Evolutionary conservation across 2,797 vertebrate genomes (phyloP).

Genomic region (Oceanodroma leucorhoa): DNA sequence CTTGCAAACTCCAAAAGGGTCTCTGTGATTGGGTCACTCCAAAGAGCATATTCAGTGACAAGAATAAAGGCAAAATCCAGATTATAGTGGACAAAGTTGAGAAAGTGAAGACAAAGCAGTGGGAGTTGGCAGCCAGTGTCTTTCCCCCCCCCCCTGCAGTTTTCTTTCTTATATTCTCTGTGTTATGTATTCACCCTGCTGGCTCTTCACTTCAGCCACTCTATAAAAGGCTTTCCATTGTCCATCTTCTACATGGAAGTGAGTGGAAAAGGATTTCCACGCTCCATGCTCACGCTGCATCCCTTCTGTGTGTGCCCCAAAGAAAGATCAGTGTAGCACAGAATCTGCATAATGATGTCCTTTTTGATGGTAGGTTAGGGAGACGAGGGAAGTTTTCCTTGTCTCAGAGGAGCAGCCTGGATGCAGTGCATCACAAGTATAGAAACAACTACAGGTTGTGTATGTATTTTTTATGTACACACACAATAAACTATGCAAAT

Average conservation of each 20-base stretch:
- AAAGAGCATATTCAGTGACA: constrained; percentile 9
- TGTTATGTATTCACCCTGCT: not conserved
- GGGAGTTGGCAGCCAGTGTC: not conserved
- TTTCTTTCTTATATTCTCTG: constrained; percentile 6
- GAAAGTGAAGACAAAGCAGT: constrained; percentile 17
- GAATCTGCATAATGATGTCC: not conserved
- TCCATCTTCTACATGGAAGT: not conserved
- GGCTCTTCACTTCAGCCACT: not conserved
- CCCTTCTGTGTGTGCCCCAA: not conserved
- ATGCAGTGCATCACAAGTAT: not conserved
- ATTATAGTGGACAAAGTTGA: constrained; percentile 6
- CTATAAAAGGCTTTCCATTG: not conserved
- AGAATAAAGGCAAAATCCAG: constrained; percentile 7
- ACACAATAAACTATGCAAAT: not conserved
- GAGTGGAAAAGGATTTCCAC: constrained; percentile 16
- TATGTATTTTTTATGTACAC: constrained; percentile 45
- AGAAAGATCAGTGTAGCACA: not conserved
- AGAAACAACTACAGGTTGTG: constrained; percentile 25
- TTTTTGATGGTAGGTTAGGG: not conserved
- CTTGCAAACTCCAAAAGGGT: not conserved
- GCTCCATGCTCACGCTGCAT: not conserved
- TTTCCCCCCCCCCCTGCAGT: not conserved
- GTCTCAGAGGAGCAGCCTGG: constrained; percentile 5
- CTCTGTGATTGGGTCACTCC: not conserved
- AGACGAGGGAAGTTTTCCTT: constrained; percentile 15